Evolutionary conservation across 2,797 vertebrate species (phyloP).

Genomic region (Novumbra hubbsi): DNA sequence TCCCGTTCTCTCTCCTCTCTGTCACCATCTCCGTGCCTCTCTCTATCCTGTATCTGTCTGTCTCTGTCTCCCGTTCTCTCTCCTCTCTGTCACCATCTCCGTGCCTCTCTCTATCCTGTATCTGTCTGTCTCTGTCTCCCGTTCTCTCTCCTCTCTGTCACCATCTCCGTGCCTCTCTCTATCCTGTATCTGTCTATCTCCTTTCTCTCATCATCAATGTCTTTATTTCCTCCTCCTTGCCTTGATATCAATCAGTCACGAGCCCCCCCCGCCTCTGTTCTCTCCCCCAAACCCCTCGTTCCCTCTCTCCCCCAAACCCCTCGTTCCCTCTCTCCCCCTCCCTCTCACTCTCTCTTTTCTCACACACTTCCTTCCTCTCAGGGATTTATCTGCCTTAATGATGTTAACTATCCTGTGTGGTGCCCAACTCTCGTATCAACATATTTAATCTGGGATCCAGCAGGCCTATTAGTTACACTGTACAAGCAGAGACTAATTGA

Average conservation of each 20-base stretch:
- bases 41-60: no score
- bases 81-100: no score
- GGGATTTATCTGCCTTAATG: conserved; percentile 71
- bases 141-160: no score
- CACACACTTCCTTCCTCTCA: conserved; percentile 8
- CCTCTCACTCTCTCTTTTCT: neutral
- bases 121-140: no score
- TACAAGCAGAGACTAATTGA: conserved; percentile 67
- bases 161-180: no score
- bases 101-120: no score
- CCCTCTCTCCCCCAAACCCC: conserved; percentile 14
- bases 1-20: conserved; percentile 16
- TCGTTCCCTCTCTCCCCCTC: conserved; percentile 24
- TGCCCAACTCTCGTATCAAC: conserved; percentile 63
- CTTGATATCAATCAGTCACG: no score
- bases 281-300: neutral
- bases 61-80: no score
- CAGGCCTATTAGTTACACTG: conserved; percentile 71
- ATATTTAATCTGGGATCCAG: conserved; percentile 72
- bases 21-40: no score
- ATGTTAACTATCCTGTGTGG: conserved; percentile 61
- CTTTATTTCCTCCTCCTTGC: no score
- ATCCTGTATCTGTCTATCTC: no score
- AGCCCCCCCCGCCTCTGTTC: conserved; percentile 17
- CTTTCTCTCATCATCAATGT: no score